Conservation (phyloP, 2,113 vertebrate species). For the Prionailurus bengalensis region DNA sequence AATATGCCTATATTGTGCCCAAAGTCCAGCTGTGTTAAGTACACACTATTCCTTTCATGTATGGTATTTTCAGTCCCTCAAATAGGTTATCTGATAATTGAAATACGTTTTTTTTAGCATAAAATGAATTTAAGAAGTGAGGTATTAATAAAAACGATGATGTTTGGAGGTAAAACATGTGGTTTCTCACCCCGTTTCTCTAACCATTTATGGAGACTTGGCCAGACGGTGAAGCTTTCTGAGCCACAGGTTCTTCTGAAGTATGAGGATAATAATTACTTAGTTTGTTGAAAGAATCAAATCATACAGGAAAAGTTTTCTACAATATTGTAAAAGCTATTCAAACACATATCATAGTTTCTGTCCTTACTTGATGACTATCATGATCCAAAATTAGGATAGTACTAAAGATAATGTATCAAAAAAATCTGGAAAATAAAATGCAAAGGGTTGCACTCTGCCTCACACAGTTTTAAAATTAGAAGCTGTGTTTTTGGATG, state of each 20-base stretch:
- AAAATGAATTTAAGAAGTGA: background rate
- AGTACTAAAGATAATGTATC: background rate
- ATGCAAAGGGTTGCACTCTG: background rate
- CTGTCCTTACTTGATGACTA: background rate
- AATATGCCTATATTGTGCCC: background rate
- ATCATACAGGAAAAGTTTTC: background rate
- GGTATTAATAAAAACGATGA: background rate
- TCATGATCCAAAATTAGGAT: background rate
- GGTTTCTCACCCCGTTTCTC: background rate
- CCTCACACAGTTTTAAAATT: background rate
- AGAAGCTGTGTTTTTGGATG: background rate
- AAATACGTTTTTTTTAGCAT: background rate
- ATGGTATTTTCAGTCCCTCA: slow-evolving; percentile 10
- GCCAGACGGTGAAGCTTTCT: background rate
- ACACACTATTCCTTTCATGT: background rate
- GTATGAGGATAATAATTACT: background rate
- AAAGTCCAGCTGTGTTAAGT: background rate
- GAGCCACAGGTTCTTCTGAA: background rate
- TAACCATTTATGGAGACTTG: background rate
- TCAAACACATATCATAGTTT: background rate
- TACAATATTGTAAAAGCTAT: background rate
- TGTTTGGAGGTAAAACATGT: background rate
- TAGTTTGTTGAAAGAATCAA: slow-evolving; percentile 11
- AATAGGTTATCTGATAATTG: slow-evolving; percentile 32
- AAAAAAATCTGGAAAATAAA: slow-evolving; percentile 32